Evolutionary conservation across 2,888 invertebrate genomes (phyloP).

Genomic region (Thymelicus sylvestris): DNA sequence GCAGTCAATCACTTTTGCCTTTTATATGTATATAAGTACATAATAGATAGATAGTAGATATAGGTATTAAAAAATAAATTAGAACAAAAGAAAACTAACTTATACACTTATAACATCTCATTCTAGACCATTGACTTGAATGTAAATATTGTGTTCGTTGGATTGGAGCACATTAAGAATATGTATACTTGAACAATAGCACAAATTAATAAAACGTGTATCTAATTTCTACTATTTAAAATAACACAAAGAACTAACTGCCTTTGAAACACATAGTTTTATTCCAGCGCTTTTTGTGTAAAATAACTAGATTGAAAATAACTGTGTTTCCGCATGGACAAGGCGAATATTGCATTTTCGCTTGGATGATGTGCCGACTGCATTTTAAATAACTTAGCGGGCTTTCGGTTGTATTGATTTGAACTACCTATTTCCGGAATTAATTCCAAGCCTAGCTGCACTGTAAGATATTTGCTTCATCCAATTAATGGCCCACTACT

Average conservation of each 20-base stretch:
- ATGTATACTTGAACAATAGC: background rate
- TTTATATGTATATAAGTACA: no score
- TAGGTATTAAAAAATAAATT: no score
- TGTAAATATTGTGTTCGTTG: no score
- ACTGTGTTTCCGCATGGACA: slow-evolving; percentile 71
- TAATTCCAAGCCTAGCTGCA: no score
- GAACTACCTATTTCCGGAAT: slow-evolving; percentile 56
- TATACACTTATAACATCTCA: no score
- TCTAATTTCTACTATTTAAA: slow-evolving; percentile 29
- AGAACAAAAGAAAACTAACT: no score
- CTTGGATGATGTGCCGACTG: slow-evolving; percentile 79
- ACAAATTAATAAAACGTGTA: slow-evolving; percentile 15
- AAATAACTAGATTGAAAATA: slow-evolving; percentile 70
- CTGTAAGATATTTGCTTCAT: no score
- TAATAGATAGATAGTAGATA: no score
- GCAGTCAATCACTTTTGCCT: no score
- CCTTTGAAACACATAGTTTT: slow-evolving; percentile 36
- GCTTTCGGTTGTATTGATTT: slow-evolving; percentile 66
- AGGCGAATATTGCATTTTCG: slow-evolving; percentile 80
- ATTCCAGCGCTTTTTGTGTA: slow-evolving; percentile 46
- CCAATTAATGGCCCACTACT: no score
- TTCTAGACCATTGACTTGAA: no score
- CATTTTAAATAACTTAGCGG: slow-evolving; percentile 81
- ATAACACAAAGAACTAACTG: slow-evolving; percentile 22
- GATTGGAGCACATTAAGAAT: background rate